These are phyloP conservation scores for Eumaeus atala DNA, from an alignment of 1,140 invertebrate species.

Conservation along the genomic window DNA sequence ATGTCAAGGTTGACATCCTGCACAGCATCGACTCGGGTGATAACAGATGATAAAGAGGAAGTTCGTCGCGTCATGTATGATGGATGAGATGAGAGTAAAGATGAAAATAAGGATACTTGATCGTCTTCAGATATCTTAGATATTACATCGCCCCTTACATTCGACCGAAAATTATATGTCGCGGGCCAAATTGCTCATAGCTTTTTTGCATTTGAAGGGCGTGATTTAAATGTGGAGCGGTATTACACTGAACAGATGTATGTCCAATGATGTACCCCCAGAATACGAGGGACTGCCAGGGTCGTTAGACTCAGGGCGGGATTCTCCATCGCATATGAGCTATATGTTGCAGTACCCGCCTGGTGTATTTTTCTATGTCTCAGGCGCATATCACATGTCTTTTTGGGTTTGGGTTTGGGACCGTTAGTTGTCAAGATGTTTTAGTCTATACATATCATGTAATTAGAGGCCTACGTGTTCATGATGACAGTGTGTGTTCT, in stretches of 20 bases:
- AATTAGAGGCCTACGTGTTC: too few species aligned
- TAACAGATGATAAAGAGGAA: background rate
- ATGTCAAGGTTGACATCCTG: background rate
- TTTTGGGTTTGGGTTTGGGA: too few species aligned
- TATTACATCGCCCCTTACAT: background rate
- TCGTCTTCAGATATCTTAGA: background rate
- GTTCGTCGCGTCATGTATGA: background rate
- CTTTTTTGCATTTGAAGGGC: background rate
- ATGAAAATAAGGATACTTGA: background rate
- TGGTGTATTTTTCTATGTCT: slow-evolving; percentile 7
- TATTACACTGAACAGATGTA: background rate
- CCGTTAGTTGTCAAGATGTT: too few species aligned
- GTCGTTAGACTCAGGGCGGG: background rate
- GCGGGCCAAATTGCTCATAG: background rate
- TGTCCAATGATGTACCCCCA: slow-evolving; percentile 7
- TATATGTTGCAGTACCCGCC: background rate
- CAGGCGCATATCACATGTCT: slow-evolving; percentile 3
- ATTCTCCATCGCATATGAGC: background rate
- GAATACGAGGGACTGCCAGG: slow-evolving; percentile 9
- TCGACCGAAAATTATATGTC: background rate
- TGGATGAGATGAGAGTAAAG: background rate
- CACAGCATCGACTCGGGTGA: background rate
- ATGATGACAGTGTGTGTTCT: too few species aligned
- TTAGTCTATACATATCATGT: too few species aligned
- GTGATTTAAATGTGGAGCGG: background rate